phyloP scores from a whole-genome alignment of 2,113 vertebrate species.

The Tautogolabrus adspersus region DNA sequence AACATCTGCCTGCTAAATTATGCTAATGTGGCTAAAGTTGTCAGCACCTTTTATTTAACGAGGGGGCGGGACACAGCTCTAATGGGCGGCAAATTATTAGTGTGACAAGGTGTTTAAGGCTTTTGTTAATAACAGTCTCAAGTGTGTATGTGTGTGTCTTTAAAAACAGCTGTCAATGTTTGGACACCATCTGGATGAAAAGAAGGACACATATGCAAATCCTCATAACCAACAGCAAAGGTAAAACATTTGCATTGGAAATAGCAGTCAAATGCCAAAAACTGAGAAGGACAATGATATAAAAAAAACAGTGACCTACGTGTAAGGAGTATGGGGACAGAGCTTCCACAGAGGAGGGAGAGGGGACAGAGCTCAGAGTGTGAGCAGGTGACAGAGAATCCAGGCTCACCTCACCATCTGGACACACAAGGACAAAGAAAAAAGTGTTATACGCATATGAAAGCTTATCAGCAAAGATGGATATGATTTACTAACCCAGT shows the following conservation, averaged over 20 bases:
- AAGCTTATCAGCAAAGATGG: background rate
- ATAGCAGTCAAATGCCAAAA: constrained; percentile 48
- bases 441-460: constrained; percentile 1
- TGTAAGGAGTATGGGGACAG: constrained; percentile 87
- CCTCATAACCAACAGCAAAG: background rate
- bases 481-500: background rate
- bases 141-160: constrained; percentile 32
- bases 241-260: constrained; percentile 64
- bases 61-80: constrained; percentile 51
- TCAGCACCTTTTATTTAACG: constrained; percentile 74
- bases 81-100: constrained; percentile 67
- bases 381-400: constrained; percentile 88
- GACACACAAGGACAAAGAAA: constrained; percentile 63
- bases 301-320: constrained; percentile 82
- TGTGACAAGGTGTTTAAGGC: constrained; percentile 80
- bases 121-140: constrained; percentile 68
- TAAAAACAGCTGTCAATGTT: constrained; percentile 63
- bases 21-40: constrained; percentile 75
- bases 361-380: constrained; percentile 86
- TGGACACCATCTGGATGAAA: constrained; percentile 62
- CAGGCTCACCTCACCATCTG: constrained; percentile 86
- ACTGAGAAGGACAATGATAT: constrained; percentile 25
- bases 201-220: constrained; percentile 44
- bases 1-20: constrained; percentile 77
- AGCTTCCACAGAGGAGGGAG: constrained; percentile 85